Percentiles rank a stretch among this genome's conserved stretches.
phyloP scores from a whole-genome alignment of 2,113 vertebrate species.

The Calidris pygmaea region DNA sequence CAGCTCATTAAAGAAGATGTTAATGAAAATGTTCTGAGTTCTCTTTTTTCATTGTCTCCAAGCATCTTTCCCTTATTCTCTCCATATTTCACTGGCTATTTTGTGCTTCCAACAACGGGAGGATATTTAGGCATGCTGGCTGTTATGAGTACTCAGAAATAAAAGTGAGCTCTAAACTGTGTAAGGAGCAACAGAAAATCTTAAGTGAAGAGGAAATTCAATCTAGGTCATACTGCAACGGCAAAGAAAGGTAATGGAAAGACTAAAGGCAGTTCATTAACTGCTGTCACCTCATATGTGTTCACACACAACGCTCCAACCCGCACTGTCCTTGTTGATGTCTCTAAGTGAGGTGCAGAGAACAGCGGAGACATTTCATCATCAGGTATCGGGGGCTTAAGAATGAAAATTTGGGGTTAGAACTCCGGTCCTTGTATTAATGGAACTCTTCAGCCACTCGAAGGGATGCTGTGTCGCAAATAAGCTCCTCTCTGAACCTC shows the following conservation, averaged over 20 bases:
- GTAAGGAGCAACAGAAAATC: neutral
- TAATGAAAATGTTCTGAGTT: neutral
- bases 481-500: neutral
- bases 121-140: neutral
- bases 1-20: neutral
- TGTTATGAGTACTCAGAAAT: neutral
- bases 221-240: neutral
- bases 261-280: neutral
- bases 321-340: neutral
- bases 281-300: neutral
- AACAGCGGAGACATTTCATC: neutral
- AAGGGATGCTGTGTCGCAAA: neutral
- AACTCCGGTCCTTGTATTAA: neutral
- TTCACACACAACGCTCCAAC: neutral
- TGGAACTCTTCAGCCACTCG: neutral
- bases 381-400: neutral
- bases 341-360: neutral
- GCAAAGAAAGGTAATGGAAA: neutral
- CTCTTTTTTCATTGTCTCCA: neutral
- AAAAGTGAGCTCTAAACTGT: neutral
- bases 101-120: neutral
- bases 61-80: neutral
- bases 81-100: neutral
- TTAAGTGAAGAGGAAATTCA: neutral
- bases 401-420: neutral